These are phyloP conservation scores for Picathartes gymnocephalus DNA, from an alignment of 2,113 vertebrate genomes.

Conservation along the genomic window DNA sequence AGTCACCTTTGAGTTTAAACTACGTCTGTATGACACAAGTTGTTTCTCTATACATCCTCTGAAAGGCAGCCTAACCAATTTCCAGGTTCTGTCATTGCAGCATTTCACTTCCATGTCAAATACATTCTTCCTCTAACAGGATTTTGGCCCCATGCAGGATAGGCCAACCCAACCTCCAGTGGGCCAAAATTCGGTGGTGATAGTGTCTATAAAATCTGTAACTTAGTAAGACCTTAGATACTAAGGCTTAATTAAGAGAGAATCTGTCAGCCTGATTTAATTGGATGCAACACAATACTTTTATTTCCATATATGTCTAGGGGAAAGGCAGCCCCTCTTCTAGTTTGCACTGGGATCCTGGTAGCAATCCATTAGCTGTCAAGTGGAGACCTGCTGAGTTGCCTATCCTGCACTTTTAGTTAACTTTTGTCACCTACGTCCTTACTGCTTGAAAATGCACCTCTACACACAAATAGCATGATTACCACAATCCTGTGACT, in stretches of 20 bases:
- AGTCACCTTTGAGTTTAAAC: background rate
- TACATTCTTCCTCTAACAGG: background rate
- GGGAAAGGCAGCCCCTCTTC: background rate
- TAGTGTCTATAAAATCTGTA: background rate
- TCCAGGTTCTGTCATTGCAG: background rate
- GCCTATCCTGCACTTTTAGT: background rate
- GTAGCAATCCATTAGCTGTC: background rate
- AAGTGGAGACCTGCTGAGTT: background rate
- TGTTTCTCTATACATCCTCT: background rate
- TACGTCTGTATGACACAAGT: fast-evolving
- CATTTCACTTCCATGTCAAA: background rate
- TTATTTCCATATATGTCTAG: background rate
- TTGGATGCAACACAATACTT: background rate
- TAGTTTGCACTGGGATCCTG: background rate
- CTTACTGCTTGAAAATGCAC: background rate
- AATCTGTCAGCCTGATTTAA: background rate
- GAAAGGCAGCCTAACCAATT: background rate
- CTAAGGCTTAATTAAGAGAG: background rate
- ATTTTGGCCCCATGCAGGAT: background rate
- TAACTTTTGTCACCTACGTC: background rate
- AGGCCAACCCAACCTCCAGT: background rate
- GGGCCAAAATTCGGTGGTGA: background rate
- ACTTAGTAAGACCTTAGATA: background rate
- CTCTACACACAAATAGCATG: background rate
- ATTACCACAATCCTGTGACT: background rate